These are phyloP conservation scores for Drosophila quadrilineata DNA, from an alignment of 1,140 invertebrate species.

Conservation along the genomic window DNA sequence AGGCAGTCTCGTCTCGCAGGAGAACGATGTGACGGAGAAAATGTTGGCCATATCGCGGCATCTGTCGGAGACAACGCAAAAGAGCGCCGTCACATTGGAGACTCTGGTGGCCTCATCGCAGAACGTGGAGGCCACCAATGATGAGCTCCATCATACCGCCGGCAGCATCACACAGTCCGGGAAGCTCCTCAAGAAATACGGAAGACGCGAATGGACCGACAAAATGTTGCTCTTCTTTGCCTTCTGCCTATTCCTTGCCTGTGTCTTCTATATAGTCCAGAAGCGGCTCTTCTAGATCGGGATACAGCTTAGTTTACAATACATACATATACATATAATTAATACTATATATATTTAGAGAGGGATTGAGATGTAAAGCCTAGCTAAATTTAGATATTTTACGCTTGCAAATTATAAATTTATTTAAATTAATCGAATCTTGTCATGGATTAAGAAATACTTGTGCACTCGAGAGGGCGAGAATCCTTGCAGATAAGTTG, in stretches of 20 bases:
- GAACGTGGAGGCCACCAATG: conserved; percentile 87
- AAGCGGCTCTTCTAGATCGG: conserved; percentile 90
- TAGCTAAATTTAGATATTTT: conserved; percentile 25
- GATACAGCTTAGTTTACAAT: too few relatives aligned
- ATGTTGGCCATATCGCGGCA: conserved; percentile 91
- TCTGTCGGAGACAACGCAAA: conserved; percentile 92
- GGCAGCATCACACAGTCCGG: conserved; percentile 93
- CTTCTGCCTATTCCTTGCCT: conserved; percentile 95
- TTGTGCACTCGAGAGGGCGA: too few relatives aligned
- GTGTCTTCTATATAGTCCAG: conserved; percentile 94
- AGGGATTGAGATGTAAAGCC: conserved; percentile 38
- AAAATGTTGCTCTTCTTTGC: conserved; percentile 95
- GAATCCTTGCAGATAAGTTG: too few relatives aligned
- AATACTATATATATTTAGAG: background rate
- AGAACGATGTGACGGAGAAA: conserved; percentile 89
- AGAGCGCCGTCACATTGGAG: conserved; percentile 91
- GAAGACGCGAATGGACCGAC: conserved; percentile 95
- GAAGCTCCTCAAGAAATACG: conserved; percentile 96
- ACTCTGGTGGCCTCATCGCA: conserved; percentile 88
- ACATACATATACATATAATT: background rate
- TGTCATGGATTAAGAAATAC: conserved; percentile 6
- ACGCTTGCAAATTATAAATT: conserved; percentile 37
- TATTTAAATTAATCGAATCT: conserved; percentile 29
- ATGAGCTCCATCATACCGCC: conserved; percentile 92
- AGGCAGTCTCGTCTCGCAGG: conserved; percentile 71